Evolutionary conservation across 2,113 vertebrate species (phyloP).

Genomic region (Piprites chloris): DNA sequence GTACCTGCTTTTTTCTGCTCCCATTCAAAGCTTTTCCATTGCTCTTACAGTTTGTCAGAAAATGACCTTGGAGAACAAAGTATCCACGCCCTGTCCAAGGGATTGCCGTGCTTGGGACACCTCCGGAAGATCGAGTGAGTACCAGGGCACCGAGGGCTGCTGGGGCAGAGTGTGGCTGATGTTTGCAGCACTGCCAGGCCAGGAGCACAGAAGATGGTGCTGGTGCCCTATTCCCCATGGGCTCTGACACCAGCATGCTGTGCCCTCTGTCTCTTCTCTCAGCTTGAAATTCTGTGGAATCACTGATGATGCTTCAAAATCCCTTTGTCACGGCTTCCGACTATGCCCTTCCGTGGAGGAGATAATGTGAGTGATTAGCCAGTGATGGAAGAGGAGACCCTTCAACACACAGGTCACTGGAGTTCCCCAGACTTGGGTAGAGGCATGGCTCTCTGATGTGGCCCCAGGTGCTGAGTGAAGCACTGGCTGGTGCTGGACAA

Average conservation of each 20-base stretch:
- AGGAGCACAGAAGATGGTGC: fast-evolving
- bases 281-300: slow-evolving; percentile 70
- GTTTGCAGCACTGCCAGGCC: not conserved
- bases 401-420: not conserved
- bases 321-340: not conserved
- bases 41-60: slow-evolving; percentile 77
- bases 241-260: not conserved
- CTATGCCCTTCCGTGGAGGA: slow-evolving; percentile 69
- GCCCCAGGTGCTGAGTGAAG: not conserved
- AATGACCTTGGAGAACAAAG: slow-evolving; percentile 74
- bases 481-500: not conserved
- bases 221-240: fast-evolving
- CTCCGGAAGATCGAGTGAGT: slow-evolving; percentile 85
- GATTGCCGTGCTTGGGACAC: slow-evolving; percentile 56
- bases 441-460: not conserved
- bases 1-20: not conserved
- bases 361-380: slow-evolving; percentile 66
- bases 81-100: slow-evolving; percentile 57
- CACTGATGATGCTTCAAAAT: slow-evolving; percentile 40
- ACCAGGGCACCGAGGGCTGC: fast-evolving
- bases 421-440: not conserved
- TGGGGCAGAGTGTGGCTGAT: not conserved
- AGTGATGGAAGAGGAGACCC: not conserved
- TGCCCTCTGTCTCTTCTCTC: not conserved
- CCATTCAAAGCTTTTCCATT: not conserved